Percentiles rank a stretch among this genome's conserved stretches.
Conservation (phyloP, 2,888 invertebrate species). For the Rhopalosiphum nymphaeae region DNA sequence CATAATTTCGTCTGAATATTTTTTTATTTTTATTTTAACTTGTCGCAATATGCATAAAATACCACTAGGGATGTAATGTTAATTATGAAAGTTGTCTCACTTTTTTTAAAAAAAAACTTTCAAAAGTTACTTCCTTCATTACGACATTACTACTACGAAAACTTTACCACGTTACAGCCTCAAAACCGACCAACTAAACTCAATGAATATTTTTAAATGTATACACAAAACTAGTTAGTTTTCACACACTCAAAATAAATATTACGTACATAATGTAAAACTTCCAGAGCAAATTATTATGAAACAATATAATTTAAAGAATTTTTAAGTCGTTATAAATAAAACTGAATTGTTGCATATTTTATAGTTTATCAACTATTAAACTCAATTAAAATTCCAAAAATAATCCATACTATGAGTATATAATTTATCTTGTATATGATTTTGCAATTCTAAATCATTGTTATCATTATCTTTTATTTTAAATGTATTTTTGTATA, state of each 20-base stretch:
- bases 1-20: not conserved
- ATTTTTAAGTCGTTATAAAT: slow-evolving; percentile 8
- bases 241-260: not conserved
- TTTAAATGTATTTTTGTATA: not conserved
- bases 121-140: not conserved
- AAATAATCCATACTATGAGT: not conserved
- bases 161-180: not conserved
- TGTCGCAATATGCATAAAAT: slow-evolving; percentile 3
- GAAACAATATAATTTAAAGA: not conserved
- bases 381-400: not conserved
- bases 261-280: not conserved
- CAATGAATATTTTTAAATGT: slow-evolving; percentile 24
- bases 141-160: not conserved
- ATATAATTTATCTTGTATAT: not conserved
- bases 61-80: slow-evolving; percentile 2
- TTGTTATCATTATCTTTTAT: not conserved
- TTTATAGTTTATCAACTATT: slow-evolving; percentile 37
- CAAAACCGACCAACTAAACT: not conserved
- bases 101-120: not conserved
- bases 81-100: slow-evolving; percentile 19
- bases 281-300: slow-evolving; percentile 30
- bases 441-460: not conserved
- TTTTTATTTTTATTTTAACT: slow-evolving; percentile 15
- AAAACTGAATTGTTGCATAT: not conserved
- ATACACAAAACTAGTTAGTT: not conserved